Evolutionary conservation across 2,888 invertebrate species (phyloP).

Genomic region (Nomada flava): DNA sequence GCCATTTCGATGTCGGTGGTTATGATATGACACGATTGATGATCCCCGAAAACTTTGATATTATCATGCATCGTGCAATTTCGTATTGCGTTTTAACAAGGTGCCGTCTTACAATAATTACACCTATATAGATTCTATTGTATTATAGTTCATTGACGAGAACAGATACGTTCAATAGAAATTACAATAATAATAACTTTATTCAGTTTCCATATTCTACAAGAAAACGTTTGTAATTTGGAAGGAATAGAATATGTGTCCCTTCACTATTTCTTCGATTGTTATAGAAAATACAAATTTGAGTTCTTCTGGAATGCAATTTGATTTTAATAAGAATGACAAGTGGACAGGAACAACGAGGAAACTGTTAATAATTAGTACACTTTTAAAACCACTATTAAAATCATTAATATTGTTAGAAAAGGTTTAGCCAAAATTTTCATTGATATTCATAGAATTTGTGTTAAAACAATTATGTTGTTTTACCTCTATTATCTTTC

Average conservation of each 20-base stretch:
- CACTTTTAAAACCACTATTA: too few relatives aligned
- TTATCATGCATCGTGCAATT: constrained; percentile 42
- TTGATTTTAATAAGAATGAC: too few relatives aligned
- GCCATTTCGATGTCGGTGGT: constrained; percentile 14
- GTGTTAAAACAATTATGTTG: background rate
- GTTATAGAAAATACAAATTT: too few relatives aligned
- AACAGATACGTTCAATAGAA: background rate
- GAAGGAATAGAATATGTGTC: too few relatives aligned
- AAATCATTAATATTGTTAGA: too few relatives aligned
- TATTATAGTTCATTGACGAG: constrained; percentile 8
- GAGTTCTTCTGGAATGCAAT: too few relatives aligned
- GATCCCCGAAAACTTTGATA: constrained; percentile 38
- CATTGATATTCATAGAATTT: too few relatives aligned
- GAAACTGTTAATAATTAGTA: too few relatives aligned
- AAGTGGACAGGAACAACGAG: too few relatives aligned
- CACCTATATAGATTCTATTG: constrained; percentile 10
- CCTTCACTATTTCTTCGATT: too few relatives aligned
- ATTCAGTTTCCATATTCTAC: background rate
- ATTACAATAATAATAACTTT: background rate
- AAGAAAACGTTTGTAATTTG: too few relatives aligned
- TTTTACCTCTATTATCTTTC: background rate
- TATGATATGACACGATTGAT: constrained; percentile 45
- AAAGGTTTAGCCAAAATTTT: too few relatives aligned
- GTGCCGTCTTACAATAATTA: constrained; percentile 32
- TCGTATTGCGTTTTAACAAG: constrained; percentile 39